phyloP scores from a whole-genome alignment of 2,888 invertebrate genomes.

The Drosophila yooni region DNA sequence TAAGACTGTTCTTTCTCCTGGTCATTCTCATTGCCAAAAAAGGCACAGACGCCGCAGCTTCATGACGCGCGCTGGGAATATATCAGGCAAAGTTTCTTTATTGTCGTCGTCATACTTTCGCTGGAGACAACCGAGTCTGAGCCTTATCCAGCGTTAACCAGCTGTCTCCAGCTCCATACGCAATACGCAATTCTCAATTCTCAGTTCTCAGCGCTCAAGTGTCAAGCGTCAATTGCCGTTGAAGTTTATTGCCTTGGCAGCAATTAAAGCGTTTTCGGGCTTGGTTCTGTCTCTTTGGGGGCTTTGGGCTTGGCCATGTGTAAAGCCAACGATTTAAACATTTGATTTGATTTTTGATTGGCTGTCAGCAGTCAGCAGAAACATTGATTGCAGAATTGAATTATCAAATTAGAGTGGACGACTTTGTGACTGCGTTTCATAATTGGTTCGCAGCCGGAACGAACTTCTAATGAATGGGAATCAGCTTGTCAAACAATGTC shows the following conservation, averaged over 20 bases:
- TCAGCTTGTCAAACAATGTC: slow-evolving; percentile 16
- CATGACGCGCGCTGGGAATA: slow-evolving; percentile 78
- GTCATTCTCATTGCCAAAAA: slow-evolving; percentile 67
- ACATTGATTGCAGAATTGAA: slow-evolving; percentile 70
- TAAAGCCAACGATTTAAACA: slow-evolving; percentile 53
- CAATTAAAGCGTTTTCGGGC: slow-evolving; percentile 67
- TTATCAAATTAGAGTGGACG: slow-evolving; percentile 67
- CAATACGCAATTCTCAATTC: slow-evolving; percentile 16
- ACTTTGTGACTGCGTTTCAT: slow-evolving; percentile 35
- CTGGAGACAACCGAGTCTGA: slow-evolving; percentile 33
- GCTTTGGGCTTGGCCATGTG: slow-evolving; percentile 58
- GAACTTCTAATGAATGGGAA: slow-evolving; percentile 22
- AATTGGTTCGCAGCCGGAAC: slow-evolving; percentile 39
- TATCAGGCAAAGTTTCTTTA: slow-evolving; percentile 22
- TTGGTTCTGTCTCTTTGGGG: slow-evolving; percentile 18
- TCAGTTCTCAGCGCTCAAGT: slow-evolving; percentile 61
- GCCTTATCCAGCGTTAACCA: slow-evolving; percentile 8
- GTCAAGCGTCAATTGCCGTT: slow-evolving; percentile 78
- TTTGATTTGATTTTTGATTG: slow-evolving; percentile 67
- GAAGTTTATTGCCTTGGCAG: slow-evolving; percentile 80
- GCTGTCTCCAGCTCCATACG: slow-evolving; percentile 15
- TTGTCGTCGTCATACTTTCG: slow-evolving; percentile 69
- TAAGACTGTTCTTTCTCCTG: slow-evolving; percentile 32
- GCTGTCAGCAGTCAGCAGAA: slow-evolving; percentile 53
- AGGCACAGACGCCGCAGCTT: slow-evolving; percentile 78